Conservation (phyloP, 2,888 invertebrate genomes). For the Macaria liturata region DNA sequence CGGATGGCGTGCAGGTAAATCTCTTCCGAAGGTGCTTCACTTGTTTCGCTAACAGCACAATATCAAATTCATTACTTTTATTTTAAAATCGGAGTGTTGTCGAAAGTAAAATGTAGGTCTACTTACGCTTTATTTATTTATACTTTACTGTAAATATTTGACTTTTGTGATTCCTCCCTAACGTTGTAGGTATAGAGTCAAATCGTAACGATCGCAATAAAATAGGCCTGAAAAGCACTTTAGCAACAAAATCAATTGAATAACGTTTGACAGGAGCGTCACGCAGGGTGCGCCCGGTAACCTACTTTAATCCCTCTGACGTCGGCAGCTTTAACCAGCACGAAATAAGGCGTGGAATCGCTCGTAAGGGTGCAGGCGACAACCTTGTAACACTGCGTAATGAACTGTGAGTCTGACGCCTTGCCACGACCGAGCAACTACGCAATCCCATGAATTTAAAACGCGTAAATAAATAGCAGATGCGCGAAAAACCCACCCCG, state of each 20-base stretch:
- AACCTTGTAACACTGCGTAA: constrained; percentile 65
- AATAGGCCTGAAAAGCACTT: constrained; percentile 49
- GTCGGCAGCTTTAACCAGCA: constrained; percentile 37
- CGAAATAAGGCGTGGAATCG: constrained; percentile 45
- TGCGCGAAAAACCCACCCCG: constrained; percentile 82
- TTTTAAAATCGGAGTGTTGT: too few species aligned
- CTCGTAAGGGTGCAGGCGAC: constrained; percentile 37
- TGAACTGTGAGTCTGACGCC: constrained; percentile 74
- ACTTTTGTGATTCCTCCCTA: too few species aligned
- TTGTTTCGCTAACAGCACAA: too few species aligned
- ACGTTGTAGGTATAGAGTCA: background rate
- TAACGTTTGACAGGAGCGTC: constrained; percentile 60
- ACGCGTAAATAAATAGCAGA: constrained; percentile 83
- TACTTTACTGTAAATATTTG: too few species aligned
- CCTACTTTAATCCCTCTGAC: constrained; percentile 45
- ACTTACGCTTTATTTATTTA: too few species aligned
- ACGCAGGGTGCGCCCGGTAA: constrained; percentile 68
- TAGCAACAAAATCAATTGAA: constrained; percentile 68
- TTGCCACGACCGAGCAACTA: constrained; percentile 62
- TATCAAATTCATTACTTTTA: too few species aligned
- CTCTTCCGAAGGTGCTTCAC: too few species aligned
- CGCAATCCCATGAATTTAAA: constrained; percentile 80
- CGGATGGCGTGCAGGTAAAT: too few species aligned
- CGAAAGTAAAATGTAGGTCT: too few species aligned
- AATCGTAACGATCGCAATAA: constrained; percentile 27